These are phyloP conservation scores for Cyphomyrmex costatus DNA, from an alignment of 1,140 invertebrate genomes.

Conservation along the genomic window DNA sequence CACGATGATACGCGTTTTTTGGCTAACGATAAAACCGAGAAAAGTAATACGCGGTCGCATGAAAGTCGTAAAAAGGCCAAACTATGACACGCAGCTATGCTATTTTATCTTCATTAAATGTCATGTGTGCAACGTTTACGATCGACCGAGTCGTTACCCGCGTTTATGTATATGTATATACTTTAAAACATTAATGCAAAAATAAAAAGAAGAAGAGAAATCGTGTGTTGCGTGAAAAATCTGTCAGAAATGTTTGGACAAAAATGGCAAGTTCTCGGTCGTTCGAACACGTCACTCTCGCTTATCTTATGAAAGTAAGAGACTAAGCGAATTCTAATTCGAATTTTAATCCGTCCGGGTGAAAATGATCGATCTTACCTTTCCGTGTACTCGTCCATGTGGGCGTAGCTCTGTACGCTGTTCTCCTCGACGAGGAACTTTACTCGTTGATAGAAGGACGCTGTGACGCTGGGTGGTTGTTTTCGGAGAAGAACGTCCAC, in stretches of 20 bases:
- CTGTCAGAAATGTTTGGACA: background rate
- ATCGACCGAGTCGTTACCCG: conserved; percentile 54
- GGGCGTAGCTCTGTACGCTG: conserved; percentile 98
- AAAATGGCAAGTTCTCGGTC: conserved; percentile 47
- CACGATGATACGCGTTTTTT: conserved; percentile 69
- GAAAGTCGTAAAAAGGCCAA: conserved; percentile 73
- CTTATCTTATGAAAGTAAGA: conserved; percentile 71
- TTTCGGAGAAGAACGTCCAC: conserved; percentile 97
- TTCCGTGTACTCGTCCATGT: conserved; percentile 98
- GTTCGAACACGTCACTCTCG: conserved; percentile 62
- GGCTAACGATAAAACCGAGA: conserved; percentile 72
- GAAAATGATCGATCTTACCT: conserved; percentile 91
- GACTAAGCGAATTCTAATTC: conserved; percentile 71
- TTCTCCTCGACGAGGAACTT: conserved; percentile 99
- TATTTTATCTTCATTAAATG: conserved; percentile 62
- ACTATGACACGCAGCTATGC: conserved; percentile 75
- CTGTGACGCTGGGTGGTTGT: conserved; percentile 97
- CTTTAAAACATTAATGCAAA: background rate
- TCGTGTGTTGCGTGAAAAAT: background rate
- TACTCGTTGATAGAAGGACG: conserved; percentile 98
- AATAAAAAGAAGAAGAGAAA: background rate
- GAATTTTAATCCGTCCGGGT: conserved; percentile 59
- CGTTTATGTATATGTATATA: background rate
- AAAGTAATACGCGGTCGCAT: conserved; percentile 70
- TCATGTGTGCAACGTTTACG: conserved; percentile 50